Conservation (phyloP, 2,888 invertebrate species). For the Syrista parreyssii region DNA sequence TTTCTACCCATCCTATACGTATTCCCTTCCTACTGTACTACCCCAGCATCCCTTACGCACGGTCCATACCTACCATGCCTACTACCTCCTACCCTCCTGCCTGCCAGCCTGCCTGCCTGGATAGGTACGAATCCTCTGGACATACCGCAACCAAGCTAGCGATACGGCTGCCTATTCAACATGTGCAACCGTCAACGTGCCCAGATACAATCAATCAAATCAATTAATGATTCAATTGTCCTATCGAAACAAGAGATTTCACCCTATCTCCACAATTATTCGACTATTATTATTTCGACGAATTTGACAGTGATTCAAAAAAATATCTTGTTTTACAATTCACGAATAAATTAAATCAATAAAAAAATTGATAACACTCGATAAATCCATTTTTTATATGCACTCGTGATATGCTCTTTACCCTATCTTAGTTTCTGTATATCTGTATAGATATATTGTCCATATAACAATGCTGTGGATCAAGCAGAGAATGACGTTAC, state of each 20-base stretch:
- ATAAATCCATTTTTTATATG: neutral
- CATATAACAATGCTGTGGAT: constrained; percentile 49
- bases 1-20: constrained; percentile 25
- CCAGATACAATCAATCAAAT: constrained; percentile 62
- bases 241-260: constrained; percentile 30
- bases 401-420: neutral
- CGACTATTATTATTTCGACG: neutral
- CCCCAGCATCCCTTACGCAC: neutral
- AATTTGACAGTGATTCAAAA: neutral
- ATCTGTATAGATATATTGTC: constrained; percentile 53
- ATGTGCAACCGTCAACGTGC: constrained; percentile 61
- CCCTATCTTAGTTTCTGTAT: constrained; percentile 28
- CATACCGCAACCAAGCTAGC: constrained; percentile 46
- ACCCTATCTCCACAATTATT: neutral
- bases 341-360: neutral
- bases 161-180: constrained; percentile 60
- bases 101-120: constrained; percentile 13
- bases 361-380: neutral
- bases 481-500: constrained; percentile 63
- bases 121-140: constrained; percentile 52
- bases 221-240: constrained; percentile 61
- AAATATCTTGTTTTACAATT: neutral
- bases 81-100: constrained; percentile 17
- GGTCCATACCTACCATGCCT: constrained; percentile 14
- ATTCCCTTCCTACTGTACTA: neutral